Conservation (phyloP, 92 coral and sea anemone species). For the Porites rus region DNA sequence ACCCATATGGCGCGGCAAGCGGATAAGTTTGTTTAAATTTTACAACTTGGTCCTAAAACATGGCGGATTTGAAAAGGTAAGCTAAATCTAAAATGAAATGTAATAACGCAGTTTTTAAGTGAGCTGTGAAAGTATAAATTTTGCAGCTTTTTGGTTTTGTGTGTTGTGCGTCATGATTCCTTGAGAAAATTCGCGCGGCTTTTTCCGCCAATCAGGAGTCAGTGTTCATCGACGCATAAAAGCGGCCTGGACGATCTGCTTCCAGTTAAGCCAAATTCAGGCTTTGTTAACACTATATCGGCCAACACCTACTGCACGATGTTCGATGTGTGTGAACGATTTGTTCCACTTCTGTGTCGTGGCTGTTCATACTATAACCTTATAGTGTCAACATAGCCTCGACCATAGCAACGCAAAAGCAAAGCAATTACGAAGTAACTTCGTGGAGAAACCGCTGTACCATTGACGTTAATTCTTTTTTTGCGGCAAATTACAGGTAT, state of each 20-base stretch:
- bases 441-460: too few species aligned
- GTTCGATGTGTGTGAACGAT: too few species aligned
- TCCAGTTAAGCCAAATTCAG: neutral
- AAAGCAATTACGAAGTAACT: neutral
- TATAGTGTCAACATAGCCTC: neutral
- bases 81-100: neutral
- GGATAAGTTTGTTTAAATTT: constrained; percentile 65
- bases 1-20: constrained; percentile 88
- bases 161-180: too few species aligned
- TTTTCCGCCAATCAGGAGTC: too few species aligned
- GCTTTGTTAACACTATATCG: too few species aligned
- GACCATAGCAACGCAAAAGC: neutral
- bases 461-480: neutral
- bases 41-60: constrained; percentile 74
- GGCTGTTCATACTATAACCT: neutral
- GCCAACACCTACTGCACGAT: too few species aligned
- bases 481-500: constrained; percentile 58
- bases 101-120: neutral
- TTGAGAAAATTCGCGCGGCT: too few species aligned
- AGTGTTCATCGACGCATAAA: too few species aligned
- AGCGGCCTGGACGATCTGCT: neutral
- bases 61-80: constrained; percentile 87
- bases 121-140: too few species aligned
- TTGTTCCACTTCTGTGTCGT: too few species aligned
- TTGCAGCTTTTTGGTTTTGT: too few species aligned